Conservation (phyloP, 2,797 vertebrate species). For the Mallotus villosus region DNA sequence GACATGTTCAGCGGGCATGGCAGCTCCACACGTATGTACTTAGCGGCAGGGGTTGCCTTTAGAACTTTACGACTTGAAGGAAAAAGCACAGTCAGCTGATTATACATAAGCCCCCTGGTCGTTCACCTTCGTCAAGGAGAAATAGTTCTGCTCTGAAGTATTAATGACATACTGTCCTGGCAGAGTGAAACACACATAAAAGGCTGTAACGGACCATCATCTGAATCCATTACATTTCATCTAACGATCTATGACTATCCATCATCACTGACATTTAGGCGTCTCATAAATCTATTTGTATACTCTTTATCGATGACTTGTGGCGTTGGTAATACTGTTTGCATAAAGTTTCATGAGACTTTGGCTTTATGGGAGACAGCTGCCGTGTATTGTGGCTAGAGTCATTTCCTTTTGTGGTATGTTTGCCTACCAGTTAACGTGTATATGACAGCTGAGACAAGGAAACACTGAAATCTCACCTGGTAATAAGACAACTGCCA, state of each 20-base stretch:
- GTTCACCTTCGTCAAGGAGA: slow-evolving; percentile 41
- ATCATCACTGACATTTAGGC: not conserved
- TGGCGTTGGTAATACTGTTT: not conserved
- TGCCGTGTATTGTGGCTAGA: not conserved
- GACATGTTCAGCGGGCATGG: slow-evolving; percentile 32
- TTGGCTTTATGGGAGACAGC: not conserved
- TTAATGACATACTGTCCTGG: not conserved
- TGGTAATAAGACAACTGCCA: slow-evolving; percentile 71
- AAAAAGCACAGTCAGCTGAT: slow-evolving; percentile 57
- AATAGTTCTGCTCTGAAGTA: slow-evolving; percentile 12
- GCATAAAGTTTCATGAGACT: not conserved
- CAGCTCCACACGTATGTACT: slow-evolving; percentile 36
- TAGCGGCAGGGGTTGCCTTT: slow-evolving; percentile 49
- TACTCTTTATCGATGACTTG: not conserved
- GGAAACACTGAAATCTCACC: slow-evolving; percentile 56
- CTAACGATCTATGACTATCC: not conserved
- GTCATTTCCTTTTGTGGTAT: not conserved
- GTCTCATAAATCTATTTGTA: not conserved
- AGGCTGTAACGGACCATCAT: not conserved
- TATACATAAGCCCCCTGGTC: slow-evolving; percentile 24
- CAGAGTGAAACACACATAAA: not conserved
- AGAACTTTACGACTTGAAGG: slow-evolving; percentile 59
- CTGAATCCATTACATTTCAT: not conserved
- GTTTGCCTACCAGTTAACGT: not conserved
- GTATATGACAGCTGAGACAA: not conserved